These are phyloP conservation scores for Murina feae DNA, from an alignment of 2,113 vertebrate species.

Conservation along the genomic window DNA sequence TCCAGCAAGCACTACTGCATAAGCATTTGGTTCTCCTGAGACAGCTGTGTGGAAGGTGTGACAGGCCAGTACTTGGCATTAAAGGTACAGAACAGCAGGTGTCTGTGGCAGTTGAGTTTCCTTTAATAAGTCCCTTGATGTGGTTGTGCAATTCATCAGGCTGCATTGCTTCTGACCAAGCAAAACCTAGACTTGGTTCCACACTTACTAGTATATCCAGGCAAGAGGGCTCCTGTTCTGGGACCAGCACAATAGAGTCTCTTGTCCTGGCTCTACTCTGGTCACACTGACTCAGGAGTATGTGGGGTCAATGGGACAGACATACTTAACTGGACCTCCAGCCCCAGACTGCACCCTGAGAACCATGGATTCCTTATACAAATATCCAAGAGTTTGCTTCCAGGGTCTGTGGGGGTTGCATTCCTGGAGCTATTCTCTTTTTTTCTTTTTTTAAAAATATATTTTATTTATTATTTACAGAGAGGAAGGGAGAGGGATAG, in stretches of 20 bases:
- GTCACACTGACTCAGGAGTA: not conserved
- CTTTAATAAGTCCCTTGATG: not conserved
- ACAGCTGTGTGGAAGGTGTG: not conserved
- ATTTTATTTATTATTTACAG: no score
- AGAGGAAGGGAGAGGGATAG: no score
- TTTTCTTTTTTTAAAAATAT: no score
- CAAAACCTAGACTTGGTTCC: not conserved
- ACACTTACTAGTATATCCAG: not conserved
- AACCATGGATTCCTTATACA: not conserved
- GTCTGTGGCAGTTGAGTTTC: not conserved
- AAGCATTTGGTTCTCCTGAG: not conserved
- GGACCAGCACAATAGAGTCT: not conserved
- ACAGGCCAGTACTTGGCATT: not conserved
- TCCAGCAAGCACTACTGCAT: not conserved
- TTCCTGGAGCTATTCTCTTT: not conserved
- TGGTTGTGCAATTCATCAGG: not conserved
- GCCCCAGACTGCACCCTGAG: not conserved
- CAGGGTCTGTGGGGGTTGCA: not conserved
- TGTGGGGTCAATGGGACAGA: not conserved
- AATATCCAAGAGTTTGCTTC: not conserved
- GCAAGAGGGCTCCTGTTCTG: not conserved
- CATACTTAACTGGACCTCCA: not conserved
- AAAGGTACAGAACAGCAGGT: not conserved
- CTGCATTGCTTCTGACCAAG: not conserved
- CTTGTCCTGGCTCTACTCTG: not conserved